Conservation (phyloP, 1,140 invertebrate genomes). For the Oedothorax gibbosus region DNA sequence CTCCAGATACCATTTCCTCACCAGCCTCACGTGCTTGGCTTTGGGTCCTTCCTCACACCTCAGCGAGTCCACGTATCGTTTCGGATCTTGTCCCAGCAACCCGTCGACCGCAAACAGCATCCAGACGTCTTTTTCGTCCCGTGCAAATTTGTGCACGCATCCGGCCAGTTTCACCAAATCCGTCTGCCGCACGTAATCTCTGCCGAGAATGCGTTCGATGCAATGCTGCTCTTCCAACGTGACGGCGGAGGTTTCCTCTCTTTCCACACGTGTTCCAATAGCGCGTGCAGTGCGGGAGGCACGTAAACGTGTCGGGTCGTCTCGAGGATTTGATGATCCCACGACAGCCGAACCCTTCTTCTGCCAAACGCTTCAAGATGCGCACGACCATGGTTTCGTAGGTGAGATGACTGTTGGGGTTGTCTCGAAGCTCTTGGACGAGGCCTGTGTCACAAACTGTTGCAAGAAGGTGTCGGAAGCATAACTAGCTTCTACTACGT, state of each 20-base stretch:
- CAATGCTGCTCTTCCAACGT: slow-evolving; percentile 9
- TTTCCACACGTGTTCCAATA: background rate
- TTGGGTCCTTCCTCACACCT: background rate
- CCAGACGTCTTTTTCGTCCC: background rate
- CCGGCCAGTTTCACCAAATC: background rate
- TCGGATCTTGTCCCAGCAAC: background rate
- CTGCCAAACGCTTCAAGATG: background rate
- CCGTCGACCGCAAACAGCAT: background rate
- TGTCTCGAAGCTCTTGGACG: background rate
- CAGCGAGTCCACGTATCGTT: background rate
- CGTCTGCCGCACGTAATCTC: background rate
- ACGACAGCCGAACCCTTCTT: background rate
- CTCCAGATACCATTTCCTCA: too few species aligned
- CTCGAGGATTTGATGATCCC: background rate
- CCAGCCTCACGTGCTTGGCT: too few species aligned
- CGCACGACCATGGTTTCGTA: background rate
- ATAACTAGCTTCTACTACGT: too few species aligned
- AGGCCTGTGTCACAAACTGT: too few species aligned
- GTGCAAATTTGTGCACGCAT: background rate
- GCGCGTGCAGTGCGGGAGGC: background rate
- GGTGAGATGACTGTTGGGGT: background rate
- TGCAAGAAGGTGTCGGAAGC: too few species aligned
- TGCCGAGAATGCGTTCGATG: background rate
- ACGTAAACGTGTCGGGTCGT: background rate
- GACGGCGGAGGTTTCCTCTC: background rate